phyloP scores from a whole-genome alignment of 1,140 invertebrate genomes.

The Aphaenogaster ashmeadi region DNA sequence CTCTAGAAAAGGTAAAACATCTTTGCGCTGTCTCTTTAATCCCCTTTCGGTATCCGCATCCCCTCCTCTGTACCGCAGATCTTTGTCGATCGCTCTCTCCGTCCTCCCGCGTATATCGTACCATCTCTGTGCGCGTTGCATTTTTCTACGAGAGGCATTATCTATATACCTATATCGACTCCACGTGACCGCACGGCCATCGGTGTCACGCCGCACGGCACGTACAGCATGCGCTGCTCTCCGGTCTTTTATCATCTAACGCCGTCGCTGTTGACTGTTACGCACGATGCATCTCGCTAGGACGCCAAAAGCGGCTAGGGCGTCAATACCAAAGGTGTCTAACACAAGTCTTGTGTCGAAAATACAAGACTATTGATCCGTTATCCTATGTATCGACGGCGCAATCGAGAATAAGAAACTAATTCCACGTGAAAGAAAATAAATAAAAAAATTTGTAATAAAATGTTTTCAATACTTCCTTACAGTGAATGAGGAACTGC shows the following conservation, averaged over 20 bases:
- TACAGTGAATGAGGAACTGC: too few species aligned
- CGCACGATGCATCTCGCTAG: not conserved
- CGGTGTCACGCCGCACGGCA: slow-evolving; percentile 75
- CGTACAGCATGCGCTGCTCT: slow-evolving; percentile 71
- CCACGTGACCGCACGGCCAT: slow-evolving; percentile 81
- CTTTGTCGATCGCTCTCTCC: slow-evolving; percentile 19
- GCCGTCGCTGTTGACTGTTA: slow-evolving; percentile 51
- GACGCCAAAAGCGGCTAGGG: not conserved
- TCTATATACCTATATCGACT: slow-evolving; percentile 66
- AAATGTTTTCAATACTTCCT: too few species aligned
- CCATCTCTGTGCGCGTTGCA: slow-evolving; percentile 16
- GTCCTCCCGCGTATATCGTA: slow-evolving; percentile 11
- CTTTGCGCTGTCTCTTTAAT: not conserved
- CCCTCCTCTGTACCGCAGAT: not conserved
- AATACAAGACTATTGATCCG: not conserved
- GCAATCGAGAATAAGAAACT: not conserved
- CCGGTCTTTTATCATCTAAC: slow-evolving; percentile 64
- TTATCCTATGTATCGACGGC: not conserved
- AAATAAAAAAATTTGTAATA: too few species aligned
- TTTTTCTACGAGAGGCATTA: slow-evolving; percentile 38
- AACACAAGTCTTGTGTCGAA: not conserved
- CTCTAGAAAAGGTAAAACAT: too few species aligned
- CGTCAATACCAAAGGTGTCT: not conserved
- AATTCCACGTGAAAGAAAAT: not conserved
- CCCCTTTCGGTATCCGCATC: not conserved